Evolutionary conservation across 2,888 invertebrate genomes (phyloP).

Genomic region (Venusia cambrica): DNA sequence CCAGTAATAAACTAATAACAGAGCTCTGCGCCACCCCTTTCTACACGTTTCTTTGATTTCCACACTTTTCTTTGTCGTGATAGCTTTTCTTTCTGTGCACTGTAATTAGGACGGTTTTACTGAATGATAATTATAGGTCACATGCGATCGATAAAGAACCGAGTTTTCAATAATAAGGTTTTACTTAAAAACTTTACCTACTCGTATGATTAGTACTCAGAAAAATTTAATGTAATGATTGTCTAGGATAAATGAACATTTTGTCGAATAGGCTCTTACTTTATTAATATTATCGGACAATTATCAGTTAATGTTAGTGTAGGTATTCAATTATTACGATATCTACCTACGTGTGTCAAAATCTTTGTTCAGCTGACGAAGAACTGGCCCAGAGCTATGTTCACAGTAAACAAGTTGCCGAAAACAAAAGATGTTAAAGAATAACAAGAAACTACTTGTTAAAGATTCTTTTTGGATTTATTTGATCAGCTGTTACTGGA

Average conservation of each 20-base stretch:
- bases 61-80: slow-evolving; percentile 32
- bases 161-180: too few species aligned
- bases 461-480: slow-evolving; percentile 62
- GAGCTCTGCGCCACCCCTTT: slow-evolving; percentile 56
- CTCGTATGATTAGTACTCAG: too few species aligned
- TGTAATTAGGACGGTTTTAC: slow-evolving; percentile 49
- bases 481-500: slow-evolving; percentile 68
- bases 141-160: slow-evolving; percentile 17
- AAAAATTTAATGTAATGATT: too few species aligned
- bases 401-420: slow-evolving; percentile 18
- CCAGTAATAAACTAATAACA: slow-evolving; percentile 70
- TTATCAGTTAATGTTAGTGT: slow-evolving; percentile 1
- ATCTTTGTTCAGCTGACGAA: slow-evolving; percentile 4
- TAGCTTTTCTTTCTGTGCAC: slow-evolving; percentile 48
- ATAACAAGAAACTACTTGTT: slow-evolving; percentile 22
- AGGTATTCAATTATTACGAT: neutral
- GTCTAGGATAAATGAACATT: too few species aligned
- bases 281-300: too few species aligned
- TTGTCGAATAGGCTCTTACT: too few species aligned
- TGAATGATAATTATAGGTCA: slow-evolving; percentile 20
- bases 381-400: slow-evolving; percentile 8
- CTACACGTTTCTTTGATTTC: slow-evolving; percentile 74
- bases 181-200: too few species aligned
- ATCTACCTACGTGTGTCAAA: neutral
- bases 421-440: slow-evolving; percentile 40